phyloP scores from a whole-genome alignment of 1,140 invertebrate genomes.

The Lordiphosa mommai region DNA sequence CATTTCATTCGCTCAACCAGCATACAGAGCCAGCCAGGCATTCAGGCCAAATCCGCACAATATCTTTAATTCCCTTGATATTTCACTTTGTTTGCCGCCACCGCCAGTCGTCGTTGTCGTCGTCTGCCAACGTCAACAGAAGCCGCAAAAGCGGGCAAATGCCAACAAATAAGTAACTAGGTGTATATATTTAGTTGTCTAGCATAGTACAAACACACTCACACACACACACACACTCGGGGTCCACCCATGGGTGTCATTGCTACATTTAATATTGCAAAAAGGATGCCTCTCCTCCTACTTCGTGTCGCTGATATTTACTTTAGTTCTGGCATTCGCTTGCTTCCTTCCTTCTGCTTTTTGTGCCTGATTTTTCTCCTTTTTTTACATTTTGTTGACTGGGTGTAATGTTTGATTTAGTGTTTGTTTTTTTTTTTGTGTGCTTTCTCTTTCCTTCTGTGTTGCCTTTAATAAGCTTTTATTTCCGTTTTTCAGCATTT shows the following conservation, averaged over 20 bases:
- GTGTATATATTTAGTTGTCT: constrained; percentile 74
- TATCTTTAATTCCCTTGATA: constrained; percentile 73
- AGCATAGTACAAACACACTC: constrained; percentile 41
- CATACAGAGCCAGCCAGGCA: constrained; percentile 48
- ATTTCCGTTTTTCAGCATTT: constrained; percentile 64
- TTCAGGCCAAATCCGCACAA: constrained; percentile 59
- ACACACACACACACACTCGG: constrained; percentile 7
- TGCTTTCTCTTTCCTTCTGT: constrained; percentile 21
- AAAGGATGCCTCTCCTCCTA: constrained; percentile 61
- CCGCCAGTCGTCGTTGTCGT: neutral
- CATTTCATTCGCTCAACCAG: neutral
- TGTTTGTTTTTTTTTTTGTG: constrained; percentile 66
- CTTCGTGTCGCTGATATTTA: constrained; percentile 46
- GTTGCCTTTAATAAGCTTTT: constrained; percentile 76
- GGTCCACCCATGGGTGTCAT: constrained; percentile 68
- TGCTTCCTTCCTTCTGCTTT: constrained; percentile 8
- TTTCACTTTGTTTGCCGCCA: constrained; percentile 52
- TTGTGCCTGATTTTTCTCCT: neutral
- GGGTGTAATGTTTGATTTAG: constrained; percentile 76
- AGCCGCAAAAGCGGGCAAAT: constrained; percentile 46
- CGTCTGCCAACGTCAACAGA: constrained; percentile 31
- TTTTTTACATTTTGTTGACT: constrained; percentile 2
- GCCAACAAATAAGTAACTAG: constrained; percentile 75
- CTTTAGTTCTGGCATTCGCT: constrained; percentile 61
- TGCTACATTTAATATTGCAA: constrained; percentile 77